Conservation (phyloP, 1,140 invertebrate genomes). For the Thrips palmi region DNA sequence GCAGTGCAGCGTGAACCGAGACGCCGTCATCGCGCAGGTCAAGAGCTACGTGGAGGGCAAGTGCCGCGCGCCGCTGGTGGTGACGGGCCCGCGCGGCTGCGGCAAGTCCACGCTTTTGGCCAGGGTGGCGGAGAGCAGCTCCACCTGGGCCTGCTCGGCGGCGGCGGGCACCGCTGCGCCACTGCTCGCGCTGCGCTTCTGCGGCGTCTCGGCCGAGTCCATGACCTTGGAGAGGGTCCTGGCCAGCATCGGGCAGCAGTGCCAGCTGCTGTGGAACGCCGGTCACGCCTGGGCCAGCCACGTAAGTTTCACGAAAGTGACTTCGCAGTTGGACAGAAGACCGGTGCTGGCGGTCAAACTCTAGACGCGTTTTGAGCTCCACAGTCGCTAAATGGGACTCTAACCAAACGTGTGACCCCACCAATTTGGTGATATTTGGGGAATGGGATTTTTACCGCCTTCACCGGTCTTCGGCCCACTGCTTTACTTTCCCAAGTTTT, state of each 20-base stretch:
- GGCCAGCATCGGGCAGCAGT: constrained; percentile 44
- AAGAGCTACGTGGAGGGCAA: constrained; percentile 38
- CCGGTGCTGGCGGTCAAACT: no score
- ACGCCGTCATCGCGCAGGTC: constrained; percentile 38
- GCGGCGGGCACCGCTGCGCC: constrained; percentile 24
- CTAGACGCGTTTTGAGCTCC: no score
- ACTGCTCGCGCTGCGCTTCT: constrained; percentile 37
- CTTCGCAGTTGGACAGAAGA: no score
- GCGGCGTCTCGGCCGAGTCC: constrained; percentile 44
- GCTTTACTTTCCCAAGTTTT: no score
- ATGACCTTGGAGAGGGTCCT: constrained; percentile 42
- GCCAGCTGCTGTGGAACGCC: constrained; percentile 32
- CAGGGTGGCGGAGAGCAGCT: constrained; percentile 41
- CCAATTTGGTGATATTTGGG: constrained; percentile 15
- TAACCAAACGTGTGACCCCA: no score
- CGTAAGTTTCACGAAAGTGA: constrained; percentile 5
- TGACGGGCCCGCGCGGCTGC: constrained; percentile 58
- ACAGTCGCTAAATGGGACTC: no score
- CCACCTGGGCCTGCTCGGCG: constrained; percentile 44
- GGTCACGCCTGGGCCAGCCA: constrained; percentile 3
- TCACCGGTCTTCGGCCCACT: no score
- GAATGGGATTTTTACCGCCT: no score
- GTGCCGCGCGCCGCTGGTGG: constrained; percentile 34
- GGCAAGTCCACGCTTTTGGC: constrained; percentile 64
- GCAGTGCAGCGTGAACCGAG: constrained; percentile 39